Evolutionary conservation across 2,113 vertebrate genomes (phyloP), one percentile per base, ranked within the genome.

Genomic region (Seriola dumerili): DNA sequence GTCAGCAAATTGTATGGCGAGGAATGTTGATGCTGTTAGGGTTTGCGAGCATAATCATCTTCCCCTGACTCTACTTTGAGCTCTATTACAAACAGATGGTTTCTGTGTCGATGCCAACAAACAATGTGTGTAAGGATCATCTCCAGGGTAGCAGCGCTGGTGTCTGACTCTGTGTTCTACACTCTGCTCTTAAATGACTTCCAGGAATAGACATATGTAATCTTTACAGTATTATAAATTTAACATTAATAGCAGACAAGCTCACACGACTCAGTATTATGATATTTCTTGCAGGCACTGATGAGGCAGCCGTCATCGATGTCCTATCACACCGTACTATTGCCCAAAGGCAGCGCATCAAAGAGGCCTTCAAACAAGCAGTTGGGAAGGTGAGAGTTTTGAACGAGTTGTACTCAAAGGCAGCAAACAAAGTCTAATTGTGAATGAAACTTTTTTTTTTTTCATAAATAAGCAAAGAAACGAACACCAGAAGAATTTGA

Each of bases 331-430:
- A 93, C 40, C 94, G 97, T 13, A 97, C 93, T 0, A 84, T 91
- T 0, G 95, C 96, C 75, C 98, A 99, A 55, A 96, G 98, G 48
- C 97, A 98, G 95, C 95, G 97, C 63, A 97, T 99, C 81, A 96
- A 96, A 86, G 95, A 95, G 16, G 89, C 95, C 65, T 99, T 95
- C 61, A 99, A 99, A 86, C 92, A 92, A 68, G 78, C 80, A 0
- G 94, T 98, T 1, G 98, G 98, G 85, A 97, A 97, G 97, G 98
- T 99, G 94, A 90, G 85, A 40, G 14, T 3, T 61, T 50, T 59
- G n/a, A 62, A 16, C 3, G 48, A 72, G 11, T 16, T 72, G 38
- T 21, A 16, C 12, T 71, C 8, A 14, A 17, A 77, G 17, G 8
- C 23, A 23, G 23, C 23, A 23, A 23, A 23, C 34, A 36, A 19